Evolutionary conservation across 2,888 invertebrate genomes (phyloP), one percentile per base, ranked within the genome.

Genomic region (Drosophila neotestacea): DNA sequence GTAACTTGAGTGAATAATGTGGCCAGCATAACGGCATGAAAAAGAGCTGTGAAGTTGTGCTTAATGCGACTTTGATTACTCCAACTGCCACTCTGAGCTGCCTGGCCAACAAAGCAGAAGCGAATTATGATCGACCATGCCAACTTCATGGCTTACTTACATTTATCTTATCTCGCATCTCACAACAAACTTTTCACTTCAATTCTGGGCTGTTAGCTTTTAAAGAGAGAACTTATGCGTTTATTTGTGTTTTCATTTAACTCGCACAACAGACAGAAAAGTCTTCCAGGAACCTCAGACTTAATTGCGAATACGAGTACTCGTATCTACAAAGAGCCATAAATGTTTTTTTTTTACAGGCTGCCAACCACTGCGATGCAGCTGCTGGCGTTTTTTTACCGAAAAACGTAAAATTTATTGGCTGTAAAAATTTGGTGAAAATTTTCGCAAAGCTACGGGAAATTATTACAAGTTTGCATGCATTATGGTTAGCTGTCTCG

Each of bases 401-500:
- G 32, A 77, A 70, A 66, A 68, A 59, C 78, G 70, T 80, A 68
- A 82, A 85, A 84, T 81, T 79, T 84, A 81, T 81, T 76, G 66
- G 78, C 73, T 68, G 76, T 70, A 75, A 81, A 85, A 72, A 73
- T 59, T 70, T 77, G 70, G 44, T 58, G 70, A 71, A 74, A 44
- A 67, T 74, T 51, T 69, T 74, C 42, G 55, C 62, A 65, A 76
- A 71, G 74, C 64, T 48, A 47, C 61, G 61, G 32, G 36, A 68
- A 84, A 76, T 88, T 78, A 85, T 85, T 72, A 74, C 84, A 88
- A 72, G 56, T 74, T 81, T 74, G 84, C 88, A 83, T 85, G 86
- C 86, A 88, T 89, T 85, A 89, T 75, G 47, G 34, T 13, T 50
- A 44, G 54, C 41, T 52, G 47, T 61, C 64, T 47, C 41, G 47